Percentiles rank a stretch among this genome's conserved stretches.
phyloP scores from a whole-genome alignment of 2,113 vertebrate genomes.

The Coptodon bakossiorum region DNA sequence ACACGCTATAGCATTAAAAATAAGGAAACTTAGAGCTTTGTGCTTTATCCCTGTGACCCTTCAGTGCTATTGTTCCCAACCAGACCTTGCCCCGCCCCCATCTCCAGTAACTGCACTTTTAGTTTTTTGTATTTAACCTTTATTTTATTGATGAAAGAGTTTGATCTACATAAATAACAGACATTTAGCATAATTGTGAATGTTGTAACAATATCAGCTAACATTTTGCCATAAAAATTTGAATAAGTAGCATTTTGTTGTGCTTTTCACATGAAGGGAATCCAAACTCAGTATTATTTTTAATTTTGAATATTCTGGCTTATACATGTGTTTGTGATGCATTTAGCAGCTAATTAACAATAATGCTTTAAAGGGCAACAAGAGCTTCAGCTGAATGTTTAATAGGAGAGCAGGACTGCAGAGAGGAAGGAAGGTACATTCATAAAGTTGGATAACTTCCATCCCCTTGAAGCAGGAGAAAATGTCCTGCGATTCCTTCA shows the following conservation, averaged over 20 bases:
- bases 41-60: neutral
- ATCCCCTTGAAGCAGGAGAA: neutral
- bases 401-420: neutral
- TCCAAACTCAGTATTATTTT: neutral
- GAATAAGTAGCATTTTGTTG: constrained; percentile 4
- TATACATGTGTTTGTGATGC: neutral
- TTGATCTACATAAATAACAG: constrained; percentile 4
- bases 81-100: neutral
- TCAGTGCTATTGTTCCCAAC: neutral
- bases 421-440: neutral
- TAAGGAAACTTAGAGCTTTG: neutral
- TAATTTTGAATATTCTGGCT: neutral
- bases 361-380: neutral
- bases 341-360: neutral
- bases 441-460: neutral
- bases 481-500: neutral
- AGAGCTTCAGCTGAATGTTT: neutral
- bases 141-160: constrained; percentile 17
- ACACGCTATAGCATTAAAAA: neutral
- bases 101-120: constrained; percentile 31
- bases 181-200: neutral
- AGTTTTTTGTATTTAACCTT: neutral
- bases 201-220: constrained; percentile 12
- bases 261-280: constrained; percentile 20
- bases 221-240: neutral